phyloP scores from a whole-genome alignment of 2,797 vertebrate species.

The Hippocampus kuda region DNA sequence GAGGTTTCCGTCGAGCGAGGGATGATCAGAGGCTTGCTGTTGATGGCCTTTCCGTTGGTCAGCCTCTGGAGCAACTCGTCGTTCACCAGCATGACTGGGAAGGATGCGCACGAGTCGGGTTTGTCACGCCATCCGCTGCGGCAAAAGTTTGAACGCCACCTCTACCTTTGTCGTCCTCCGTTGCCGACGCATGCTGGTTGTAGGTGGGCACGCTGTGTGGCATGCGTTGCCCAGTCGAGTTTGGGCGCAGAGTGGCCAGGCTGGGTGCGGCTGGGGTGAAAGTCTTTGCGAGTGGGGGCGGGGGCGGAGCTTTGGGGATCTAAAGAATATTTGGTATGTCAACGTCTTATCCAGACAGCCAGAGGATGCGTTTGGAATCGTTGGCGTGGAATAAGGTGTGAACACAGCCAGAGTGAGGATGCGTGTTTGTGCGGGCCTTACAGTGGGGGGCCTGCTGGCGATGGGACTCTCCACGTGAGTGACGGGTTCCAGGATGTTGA shows the following conservation, averaged over 20 bases:
- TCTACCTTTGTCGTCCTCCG: constrained; percentile 65
- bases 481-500: constrained; percentile 76
- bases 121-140: no score
- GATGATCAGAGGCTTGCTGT: constrained; percentile 64
- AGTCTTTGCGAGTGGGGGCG: constrained; percentile 35
- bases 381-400: no score
- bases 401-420: no score
- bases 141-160: neutral
- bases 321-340: constrained; percentile 3
- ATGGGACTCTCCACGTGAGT: constrained; percentile 49
- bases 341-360: no score
- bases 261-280: constrained; percentile 33
- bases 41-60: constrained; percentile 63
- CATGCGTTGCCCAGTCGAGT: constrained; percentile 21
- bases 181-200: constrained; percentile 30
- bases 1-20: constrained; percentile 62
- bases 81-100: constrained; percentile 68
- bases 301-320: constrained; percentile 46
- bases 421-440: neutral
- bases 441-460: constrained; percentile 20
- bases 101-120: no score
- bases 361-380: no score
- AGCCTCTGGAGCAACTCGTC: constrained; percentile 78
- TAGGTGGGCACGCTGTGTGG: constrained; percentile 42
- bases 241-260: constrained; percentile 19